A percentile compares a stretch with the other conserved stretches of the same genome.
These are phyloP conservation scores for Mimas tiliae DNA, from an alignment of 2,888 invertebrate species.

Conservation along the genomic window DNA sequence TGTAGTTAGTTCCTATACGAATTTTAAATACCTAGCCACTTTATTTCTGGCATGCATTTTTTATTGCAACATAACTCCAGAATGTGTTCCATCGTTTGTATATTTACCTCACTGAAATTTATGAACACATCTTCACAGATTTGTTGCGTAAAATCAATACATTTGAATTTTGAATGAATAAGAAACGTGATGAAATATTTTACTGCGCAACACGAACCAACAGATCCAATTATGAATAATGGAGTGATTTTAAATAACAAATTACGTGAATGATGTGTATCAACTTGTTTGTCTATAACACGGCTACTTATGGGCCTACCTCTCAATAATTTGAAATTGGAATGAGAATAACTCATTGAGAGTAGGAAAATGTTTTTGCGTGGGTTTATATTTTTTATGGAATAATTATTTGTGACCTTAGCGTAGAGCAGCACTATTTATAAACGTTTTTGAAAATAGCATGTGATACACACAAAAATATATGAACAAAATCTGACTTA, in stretches of 20 bases:
- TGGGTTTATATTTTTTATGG: too few relatives aligned
- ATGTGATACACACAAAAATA: not conserved
- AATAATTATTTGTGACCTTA: too few relatives aligned
- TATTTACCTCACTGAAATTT: not conserved
- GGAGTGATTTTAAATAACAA: conserved; percentile 64
- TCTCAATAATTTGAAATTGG: not conserved
- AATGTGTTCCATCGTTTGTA: not conserved
- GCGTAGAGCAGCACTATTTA: too few relatives aligned
- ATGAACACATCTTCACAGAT: conserved; percentile 22
- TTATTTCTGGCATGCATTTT: not conserved
- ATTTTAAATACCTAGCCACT: not conserved
- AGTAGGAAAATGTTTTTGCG: too few relatives aligned
- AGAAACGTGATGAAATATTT: conserved; percentile 57
- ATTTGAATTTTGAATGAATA: conserved; percentile 54
- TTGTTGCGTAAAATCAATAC: conserved; percentile 36
- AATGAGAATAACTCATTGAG: not conserved
- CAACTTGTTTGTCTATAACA: conserved; percentile 46
- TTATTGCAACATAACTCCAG: not conserved
- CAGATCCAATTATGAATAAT: conserved; percentile 58
- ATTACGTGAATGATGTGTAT: conserved; percentile 60
- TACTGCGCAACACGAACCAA: conserved; percentile 55
- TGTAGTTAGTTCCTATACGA: too few relatives aligned
- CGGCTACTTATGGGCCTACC: conserved; percentile 16
- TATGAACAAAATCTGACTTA: conserved; percentile 54
- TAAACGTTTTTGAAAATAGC: not conserved